Conservation (phyloP, 2,888 invertebrate species). For the Phyto melanocephala region DNA sequence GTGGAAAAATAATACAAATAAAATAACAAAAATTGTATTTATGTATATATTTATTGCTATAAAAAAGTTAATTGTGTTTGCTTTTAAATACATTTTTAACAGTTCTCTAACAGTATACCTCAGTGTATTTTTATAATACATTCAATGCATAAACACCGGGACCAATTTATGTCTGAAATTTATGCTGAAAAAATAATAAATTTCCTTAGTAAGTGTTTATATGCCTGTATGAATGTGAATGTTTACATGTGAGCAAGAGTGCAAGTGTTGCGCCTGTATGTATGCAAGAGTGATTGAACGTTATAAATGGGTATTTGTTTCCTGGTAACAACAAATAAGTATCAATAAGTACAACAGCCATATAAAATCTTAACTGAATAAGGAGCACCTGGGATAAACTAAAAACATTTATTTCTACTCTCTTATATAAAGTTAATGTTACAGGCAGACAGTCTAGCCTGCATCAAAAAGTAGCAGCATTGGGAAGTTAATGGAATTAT, state of each 20-base stretch:
- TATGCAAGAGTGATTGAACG: slow-evolving; percentile 30
- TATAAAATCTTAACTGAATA: slow-evolving; percentile 36
- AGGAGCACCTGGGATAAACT: slow-evolving; percentile 31
- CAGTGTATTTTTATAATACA: neutral
- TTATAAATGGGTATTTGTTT: slow-evolving; percentile 56
- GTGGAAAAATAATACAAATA: too few relatives aligned
- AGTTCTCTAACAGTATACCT: neutral
- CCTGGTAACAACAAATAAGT: slow-evolving; percentile 56
- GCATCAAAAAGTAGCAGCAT: neutral
- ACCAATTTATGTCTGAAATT: slow-evolving; percentile 45
- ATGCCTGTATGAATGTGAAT: neutral
- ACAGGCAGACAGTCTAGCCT: neutral
- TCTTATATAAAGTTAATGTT: neutral
- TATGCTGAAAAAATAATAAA: slow-evolving; percentile 12
- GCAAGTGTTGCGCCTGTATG: slow-evolving; percentile 1
- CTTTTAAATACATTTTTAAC: neutral
- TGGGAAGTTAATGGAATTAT: neutral
- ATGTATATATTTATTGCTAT: too few relatives aligned
- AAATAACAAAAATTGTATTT: too few relatives aligned
- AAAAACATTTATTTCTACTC: slow-evolving; percentile 29
- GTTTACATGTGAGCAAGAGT: neutral
- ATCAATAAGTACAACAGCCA: slow-evolving; percentile 30
- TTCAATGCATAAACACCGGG: slow-evolving; percentile 39
- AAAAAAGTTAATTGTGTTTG: too few relatives aligned
- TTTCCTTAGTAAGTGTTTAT: slow-evolving; percentile 11